phyloP scores from a whole-genome alignment of 1,140 invertebrate genomes.

The Drosophila lacteicornis region DNA sequence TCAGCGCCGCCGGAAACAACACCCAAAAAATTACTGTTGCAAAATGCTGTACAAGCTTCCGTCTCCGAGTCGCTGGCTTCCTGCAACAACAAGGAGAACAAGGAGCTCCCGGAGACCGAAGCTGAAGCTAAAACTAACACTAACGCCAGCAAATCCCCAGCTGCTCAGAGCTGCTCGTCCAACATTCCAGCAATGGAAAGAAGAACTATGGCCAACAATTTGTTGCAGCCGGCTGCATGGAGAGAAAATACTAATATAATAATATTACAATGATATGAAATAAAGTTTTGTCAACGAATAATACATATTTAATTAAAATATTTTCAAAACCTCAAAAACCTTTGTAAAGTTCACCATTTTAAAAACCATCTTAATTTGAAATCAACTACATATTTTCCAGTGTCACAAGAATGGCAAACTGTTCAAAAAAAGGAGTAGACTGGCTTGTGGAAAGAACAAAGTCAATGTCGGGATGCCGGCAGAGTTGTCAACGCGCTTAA shows the following conservation, averaged over 20 bases:
- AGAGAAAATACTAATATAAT: background rate
- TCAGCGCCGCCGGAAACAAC: conserved; percentile 80
- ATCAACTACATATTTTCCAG: background rate
- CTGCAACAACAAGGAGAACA: conserved; percentile 60
- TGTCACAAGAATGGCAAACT: background rate
- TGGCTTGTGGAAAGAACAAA: conserved; percentile 55
- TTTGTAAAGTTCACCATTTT: accelerated
- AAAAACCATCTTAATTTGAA: background rate
- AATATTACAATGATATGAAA: too few relatives aligned
- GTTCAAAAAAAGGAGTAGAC: conserved; percentile 5
- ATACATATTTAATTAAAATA: too few relatives aligned
- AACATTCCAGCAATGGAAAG: conserved; percentile 62
- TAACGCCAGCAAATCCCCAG: conserved; percentile 70
- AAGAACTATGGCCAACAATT: conserved; percentile 77
- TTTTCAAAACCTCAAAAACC: too few relatives aligned
- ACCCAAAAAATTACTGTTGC: conserved; percentile 82
- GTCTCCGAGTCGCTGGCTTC: conserved; percentile 64
- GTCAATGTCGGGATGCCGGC: conserved; percentile 71
- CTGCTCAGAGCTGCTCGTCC: conserved; percentile 58
- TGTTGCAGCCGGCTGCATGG: conserved; percentile 45
- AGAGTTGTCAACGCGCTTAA: conserved; percentile 81
- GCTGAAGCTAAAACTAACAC: conserved; percentile 44
- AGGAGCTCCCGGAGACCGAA: conserved; percentile 17
- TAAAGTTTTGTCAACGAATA: accelerated
- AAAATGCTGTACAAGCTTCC: conserved; percentile 82